Conservation (phyloP, 2,113 vertebrate genomes). For the Heterochromis multidens region DNA sequence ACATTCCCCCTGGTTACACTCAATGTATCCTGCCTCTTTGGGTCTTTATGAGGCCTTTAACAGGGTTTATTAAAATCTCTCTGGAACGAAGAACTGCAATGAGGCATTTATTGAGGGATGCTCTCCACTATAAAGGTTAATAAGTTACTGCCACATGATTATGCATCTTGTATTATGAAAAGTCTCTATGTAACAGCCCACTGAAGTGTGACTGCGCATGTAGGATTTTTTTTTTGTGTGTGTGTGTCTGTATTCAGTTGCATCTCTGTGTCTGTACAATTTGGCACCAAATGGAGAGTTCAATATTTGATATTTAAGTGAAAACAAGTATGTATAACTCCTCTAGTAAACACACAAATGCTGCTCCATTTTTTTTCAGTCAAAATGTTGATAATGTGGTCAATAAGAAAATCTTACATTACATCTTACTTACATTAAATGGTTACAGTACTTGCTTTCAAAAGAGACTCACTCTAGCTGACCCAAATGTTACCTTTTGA, state of each 20-base stretch:
- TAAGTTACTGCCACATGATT: constrained; percentile 60
- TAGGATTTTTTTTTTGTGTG: background rate
- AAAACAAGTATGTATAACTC: background rate
- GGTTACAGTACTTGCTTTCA: background rate
- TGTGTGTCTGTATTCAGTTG: background rate
- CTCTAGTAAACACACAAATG: background rate
- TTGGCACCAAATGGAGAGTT: background rate
- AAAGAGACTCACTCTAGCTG: background rate
- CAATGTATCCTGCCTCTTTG: constrained; percentile 22
- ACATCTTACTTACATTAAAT: background rate
- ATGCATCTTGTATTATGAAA: constrained; percentile 42
- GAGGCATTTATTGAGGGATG: constrained; percentile 59
- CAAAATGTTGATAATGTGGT: background rate
- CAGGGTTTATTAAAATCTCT: constrained; percentile 61
- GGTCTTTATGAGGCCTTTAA: constrained; percentile 58
- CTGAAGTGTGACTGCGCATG: background rate
- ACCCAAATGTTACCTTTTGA: background rate
- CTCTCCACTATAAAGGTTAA: constrained; percentile 60
- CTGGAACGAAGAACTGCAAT: constrained; percentile 54
- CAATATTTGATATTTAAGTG: background rate
- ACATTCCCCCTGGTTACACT: constrained; percentile 17
- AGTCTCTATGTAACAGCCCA: constrained; percentile 9
- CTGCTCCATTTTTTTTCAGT: background rate
- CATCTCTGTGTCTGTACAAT: background rate
- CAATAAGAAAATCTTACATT: background rate